Base-by-base conservation (phyloP, 2,113 vertebrate species). In the Ceuthmochares aereus region DNA sequence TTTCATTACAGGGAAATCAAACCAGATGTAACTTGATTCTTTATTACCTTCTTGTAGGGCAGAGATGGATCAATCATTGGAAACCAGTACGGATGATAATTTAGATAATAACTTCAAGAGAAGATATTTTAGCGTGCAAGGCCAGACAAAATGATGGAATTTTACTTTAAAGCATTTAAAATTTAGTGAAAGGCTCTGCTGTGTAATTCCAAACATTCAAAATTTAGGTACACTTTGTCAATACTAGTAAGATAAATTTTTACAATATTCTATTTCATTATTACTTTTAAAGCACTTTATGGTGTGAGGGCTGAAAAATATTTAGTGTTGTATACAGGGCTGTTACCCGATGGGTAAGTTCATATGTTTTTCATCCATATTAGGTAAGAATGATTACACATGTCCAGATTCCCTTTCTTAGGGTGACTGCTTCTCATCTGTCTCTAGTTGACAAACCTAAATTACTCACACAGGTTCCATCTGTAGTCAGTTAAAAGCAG, bases 1-100 rank as follows among this genome's bases (percentile, higher is more conserved):
- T 95, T 96, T 96, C 96, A 81, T 95, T 94, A 93, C 56, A 90
- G 55, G 63, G 68, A 95, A 97, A 95, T 94, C 91, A 95, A 94
- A 85, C 58, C 87, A 89, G 88, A 90, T 94, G 66, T 87, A 94
- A 84, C 66, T 87, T 90, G 75, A 81, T 95, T 94, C 72, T 96
- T 96, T 96, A 93, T 93, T 95, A 90, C 62, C 43, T 78, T 85
- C 73, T 87, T 91, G 75, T 88, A 91, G 37, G 40, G 54, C 43
- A 93, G 86, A 86, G 93, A 90, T 79, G 37, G 81, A 90, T 96
- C 84, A 89, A 58, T 89, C 77, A 91, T 89, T 72, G 62, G 70
- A 94, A 88, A 85, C 8, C n/a, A 52, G 72, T 70, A 75, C 52
- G 59, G 82, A 85, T 9, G 10, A 81, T 87, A 92, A 95, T 95